A percentile compares a stretch with the other conserved stretches of the same genome.
Evolutionary conservation across 1,140 invertebrate species (phyloP).

Genomic region (Battus philenor): DNA sequence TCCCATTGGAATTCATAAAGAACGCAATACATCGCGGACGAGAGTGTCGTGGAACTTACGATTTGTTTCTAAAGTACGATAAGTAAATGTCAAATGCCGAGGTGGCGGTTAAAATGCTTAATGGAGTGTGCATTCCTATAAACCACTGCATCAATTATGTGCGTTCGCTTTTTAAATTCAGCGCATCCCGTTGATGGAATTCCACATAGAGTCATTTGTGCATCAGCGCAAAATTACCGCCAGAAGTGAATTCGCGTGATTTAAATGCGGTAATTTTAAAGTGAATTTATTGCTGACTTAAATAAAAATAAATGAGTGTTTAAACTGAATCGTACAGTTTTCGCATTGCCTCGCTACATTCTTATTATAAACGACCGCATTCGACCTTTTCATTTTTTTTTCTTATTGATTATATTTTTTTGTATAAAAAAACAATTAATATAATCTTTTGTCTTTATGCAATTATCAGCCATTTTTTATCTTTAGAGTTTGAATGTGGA

Average conservation of each 20-base stretch:
- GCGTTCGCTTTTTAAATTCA: not conserved
- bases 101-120: constrained; percentile 15
- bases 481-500: too few species aligned
- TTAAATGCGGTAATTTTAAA: constrained; percentile 9
- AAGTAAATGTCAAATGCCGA: constrained; percentile 13
- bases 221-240: constrained; percentile 1
- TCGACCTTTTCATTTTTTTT: too few species aligned
- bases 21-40: not conserved
- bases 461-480: too few species aligned
- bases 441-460: too few species aligned
- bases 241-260: not conserved
- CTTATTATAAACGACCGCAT: too few species aligned
- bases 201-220: constrained; percentile 1
- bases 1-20: not conserved
- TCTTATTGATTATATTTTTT: too few species aligned
- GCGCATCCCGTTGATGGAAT: not conserved
- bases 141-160: not conserved
- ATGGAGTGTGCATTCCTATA: not conserved
- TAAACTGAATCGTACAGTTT: too few species aligned
- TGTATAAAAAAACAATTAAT: too few species aligned
- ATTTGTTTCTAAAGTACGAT: constrained; percentile 13
- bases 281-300: constrained; percentile 5
- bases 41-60: not conserved
- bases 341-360: not conserved
- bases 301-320: not conserved